Evolutionary conservation across 2,113 vertebrate genomes (phyloP).

Genomic region (Python bivittatus): DNA sequence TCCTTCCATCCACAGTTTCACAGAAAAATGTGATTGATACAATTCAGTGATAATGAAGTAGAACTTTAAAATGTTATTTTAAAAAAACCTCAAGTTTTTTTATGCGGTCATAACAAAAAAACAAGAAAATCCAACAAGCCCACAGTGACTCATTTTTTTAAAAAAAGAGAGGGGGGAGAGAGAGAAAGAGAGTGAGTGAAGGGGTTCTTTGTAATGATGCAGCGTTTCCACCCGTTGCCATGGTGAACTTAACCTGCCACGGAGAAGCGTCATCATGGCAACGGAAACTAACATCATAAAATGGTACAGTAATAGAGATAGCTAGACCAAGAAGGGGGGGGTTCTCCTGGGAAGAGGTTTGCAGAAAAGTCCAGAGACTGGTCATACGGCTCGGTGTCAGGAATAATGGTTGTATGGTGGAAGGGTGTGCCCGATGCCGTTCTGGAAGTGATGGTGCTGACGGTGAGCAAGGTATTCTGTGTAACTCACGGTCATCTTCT

Average conservation of each 20-base stretch:
- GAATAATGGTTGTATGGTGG: conserved; percentile 99
- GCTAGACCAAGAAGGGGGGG: conserved; percentile 98
- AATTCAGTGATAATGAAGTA: conserved; percentile 72
- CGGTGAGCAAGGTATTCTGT: conserved; percentile 98
- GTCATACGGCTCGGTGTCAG: conserved; percentile 99
- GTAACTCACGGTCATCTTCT: conserved; percentile 99
- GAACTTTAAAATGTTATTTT: conserved; percentile 69
- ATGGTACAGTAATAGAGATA: conserved; percentile 99
- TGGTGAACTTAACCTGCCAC: conserved; percentile 73
- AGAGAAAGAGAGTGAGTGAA: conserved; percentile 45
- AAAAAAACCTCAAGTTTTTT: conserved; percentile 69
- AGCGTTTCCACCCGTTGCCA: conserved; percentile 94
- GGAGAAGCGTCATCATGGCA: conserved; percentile 81
- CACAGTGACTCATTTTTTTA: conserved; percentile 67
- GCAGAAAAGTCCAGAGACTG: conserved; percentile 99
- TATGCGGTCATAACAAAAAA: conserved; percentile 85
- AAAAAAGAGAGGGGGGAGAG: conserved; percentile 42
- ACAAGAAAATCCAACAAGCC: conserved; percentile 40
- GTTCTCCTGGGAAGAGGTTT: conserved; percentile 99
- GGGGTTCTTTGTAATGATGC: conserved; percentile 78
- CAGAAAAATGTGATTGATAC: conserved; percentile 84
- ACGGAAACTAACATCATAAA: conserved; percentile 99
- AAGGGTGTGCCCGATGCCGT: conserved; percentile 97
- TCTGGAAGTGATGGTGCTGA: conserved; percentile 99
- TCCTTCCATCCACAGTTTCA: conserved; percentile 94